Evolutionary conservation across 1,140 invertebrate genomes (phyloP), one percentile per base, ranked within the genome.

Genomic region (Aricia agestis): DNA sequence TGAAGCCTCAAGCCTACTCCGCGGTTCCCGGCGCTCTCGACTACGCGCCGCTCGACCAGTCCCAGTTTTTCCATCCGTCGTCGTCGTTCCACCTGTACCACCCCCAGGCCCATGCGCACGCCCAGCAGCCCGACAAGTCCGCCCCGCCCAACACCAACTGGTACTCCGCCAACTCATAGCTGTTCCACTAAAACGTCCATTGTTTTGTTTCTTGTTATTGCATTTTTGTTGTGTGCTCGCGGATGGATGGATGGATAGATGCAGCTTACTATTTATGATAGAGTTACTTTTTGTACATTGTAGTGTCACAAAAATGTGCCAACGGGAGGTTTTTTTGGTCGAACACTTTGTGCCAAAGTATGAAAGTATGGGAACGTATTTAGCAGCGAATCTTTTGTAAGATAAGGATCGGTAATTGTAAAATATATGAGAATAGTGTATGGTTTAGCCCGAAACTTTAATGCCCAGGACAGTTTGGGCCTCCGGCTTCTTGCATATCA

Each of bases 11-110:
- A 82, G 95, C 97, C 19, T 97, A 98, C 84, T 95, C 96, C 13
- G 89, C 89, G 0, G 89, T 91, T 6, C 89, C 89, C 15, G 84
- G 89, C 15, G 94, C 94, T 68, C 78, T 92, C 69, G 88, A 92
- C 75, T 83, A 93, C 78, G 89, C 92, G 9, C 80, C 92, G 65
- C 80, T 94, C 75, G 95, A 97, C 79, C 96, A 97, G 86, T 94
- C 96, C 11, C 97, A 97, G 83, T 97, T 97, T 80, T 98, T 97
- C 90, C 95, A 95, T 70, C 92, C 94, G 66, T 94, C 95, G 72
- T 95, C 96, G 10, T 96, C 97, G 15, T 98, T 98, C 86, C 97
- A 98, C 89, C 92, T 98, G 6, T 98, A 98, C 86, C 97, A 98
- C 89, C 95, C 95, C 6, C 93, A 94, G 65, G 88, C 93, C 36